A percentile compares a stretch with the other conserved stretches of the same genome.
Conservation (phyloP, 92 coral and sea anemone genomes). For the Porites evermanni region DNA sequence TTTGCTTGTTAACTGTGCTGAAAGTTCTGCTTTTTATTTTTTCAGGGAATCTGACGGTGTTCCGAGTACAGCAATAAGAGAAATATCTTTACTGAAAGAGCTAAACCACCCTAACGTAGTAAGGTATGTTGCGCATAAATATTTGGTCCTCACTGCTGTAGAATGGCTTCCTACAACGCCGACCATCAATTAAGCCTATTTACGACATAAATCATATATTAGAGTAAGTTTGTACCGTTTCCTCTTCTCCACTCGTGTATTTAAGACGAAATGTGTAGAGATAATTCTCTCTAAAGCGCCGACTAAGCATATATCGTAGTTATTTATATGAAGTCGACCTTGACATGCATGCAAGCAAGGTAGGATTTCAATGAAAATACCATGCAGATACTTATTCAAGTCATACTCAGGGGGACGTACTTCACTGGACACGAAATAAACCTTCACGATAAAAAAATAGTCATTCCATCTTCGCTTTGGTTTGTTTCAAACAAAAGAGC, state of each 20-base stretch:
- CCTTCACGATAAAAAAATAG: background rate
- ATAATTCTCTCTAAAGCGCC: background rate
- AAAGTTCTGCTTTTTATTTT: background rate
- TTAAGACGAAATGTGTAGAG: background rate
- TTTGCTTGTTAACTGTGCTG: background rate
- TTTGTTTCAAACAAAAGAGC: background rate
- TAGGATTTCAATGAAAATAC: background rate
- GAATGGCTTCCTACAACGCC: constrained; percentile 4
- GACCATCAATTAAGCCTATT: background rate
- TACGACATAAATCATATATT: background rate
- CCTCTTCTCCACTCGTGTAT: background rate
- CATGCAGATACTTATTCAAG: too few species aligned
- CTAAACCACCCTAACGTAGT: constrained; percentile 97
- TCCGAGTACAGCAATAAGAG: constrained; percentile 99
- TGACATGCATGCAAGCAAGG: background rate
- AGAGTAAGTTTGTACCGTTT: background rate
- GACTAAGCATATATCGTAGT: background rate
- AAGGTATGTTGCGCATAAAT: constrained; percentile 62
- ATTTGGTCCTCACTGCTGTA: background rate
- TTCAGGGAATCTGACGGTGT: constrained; percentile 97
- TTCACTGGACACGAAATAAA: background rate
- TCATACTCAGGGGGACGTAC: background rate
- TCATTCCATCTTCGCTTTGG: background rate
- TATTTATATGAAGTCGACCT: background rate
- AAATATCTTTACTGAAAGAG: constrained; percentile 95